These are phyloP conservation scores for Tubulanus polymorphus DNA, from an alignment of 2,888 invertebrate genomes.

Conservation along the genomic window DNA sequence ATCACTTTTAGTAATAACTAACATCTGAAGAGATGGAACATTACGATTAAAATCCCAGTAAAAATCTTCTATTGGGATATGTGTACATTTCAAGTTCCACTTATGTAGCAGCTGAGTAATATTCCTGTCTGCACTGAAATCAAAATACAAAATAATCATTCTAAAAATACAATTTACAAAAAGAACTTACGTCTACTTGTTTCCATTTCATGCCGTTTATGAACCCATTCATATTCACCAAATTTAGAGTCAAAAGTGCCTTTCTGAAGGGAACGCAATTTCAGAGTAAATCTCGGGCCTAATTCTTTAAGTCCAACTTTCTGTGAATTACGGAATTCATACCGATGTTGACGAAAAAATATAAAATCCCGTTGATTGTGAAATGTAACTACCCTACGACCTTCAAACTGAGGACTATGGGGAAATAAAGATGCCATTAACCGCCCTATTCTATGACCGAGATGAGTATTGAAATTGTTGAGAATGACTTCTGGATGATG, in stretches of 20 bases:
- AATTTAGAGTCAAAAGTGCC: conserved; percentile 96
- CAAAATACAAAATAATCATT: too few species aligned
- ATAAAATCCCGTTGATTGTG: conserved; percentile 99
- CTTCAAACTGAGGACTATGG: conserved; percentile 91
- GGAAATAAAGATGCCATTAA: conserved; percentile 91
- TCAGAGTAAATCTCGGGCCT: conserved; percentile 95
- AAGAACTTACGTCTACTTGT: conserved; percentile 88
- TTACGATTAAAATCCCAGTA: too few species aligned
- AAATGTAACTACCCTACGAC: conserved; percentile 89
- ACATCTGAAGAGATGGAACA: too few species aligned
- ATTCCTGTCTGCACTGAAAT: too few species aligned
- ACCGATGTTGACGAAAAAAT: conserved; percentile 95
- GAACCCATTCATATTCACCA: conserved; percentile 95
- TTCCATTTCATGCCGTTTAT: conserved; percentile 84
- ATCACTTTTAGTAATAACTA: too few species aligned
- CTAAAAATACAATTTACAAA: too few species aligned
- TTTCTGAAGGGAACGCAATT: conserved; percentile 86
- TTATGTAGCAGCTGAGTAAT: too few species aligned
- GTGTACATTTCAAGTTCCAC: too few species aligned
- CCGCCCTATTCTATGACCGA: conserved; percentile 84
- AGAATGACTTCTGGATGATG: conserved; percentile 94
- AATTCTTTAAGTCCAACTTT: conserved; percentile 78
- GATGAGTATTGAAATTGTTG: conserved; percentile 91
- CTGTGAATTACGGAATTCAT: conserved; percentile 56
- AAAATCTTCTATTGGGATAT: too few species aligned